Conservation (phyloP, 2,797 vertebrate genomes). For the Dicrostonyx torquatus region DNA sequence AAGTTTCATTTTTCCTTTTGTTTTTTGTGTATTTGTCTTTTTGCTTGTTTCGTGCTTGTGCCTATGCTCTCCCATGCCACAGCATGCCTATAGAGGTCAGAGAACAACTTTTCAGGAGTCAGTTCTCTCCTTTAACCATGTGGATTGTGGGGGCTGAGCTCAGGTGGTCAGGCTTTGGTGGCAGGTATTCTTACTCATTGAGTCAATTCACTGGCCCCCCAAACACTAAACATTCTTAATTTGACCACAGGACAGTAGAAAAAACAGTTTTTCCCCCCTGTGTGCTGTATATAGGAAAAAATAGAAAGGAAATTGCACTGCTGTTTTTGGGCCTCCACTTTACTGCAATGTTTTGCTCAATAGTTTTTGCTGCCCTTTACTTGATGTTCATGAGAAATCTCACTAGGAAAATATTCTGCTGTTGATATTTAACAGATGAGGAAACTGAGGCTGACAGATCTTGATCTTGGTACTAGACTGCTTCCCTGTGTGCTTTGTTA, state of each 20-base stretch:
- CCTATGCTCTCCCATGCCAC: too few species aligned
- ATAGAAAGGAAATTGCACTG: not conserved
- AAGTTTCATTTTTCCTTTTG: not conserved
- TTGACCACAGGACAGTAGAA: constrained; percentile 1
- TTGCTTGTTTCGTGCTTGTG: too few species aligned
- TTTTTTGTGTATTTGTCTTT: too few species aligned
- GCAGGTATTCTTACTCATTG: not conserved
- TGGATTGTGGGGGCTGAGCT: not conserved
- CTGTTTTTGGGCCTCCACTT: not conserved
- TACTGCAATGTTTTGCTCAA: not conserved
- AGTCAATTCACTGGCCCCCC: not conserved
- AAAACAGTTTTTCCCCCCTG: constrained; percentile 57
- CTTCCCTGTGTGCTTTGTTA: not conserved
- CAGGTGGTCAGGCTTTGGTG: not conserved
- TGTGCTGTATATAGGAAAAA: not conserved
- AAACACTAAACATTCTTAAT: not conserved
- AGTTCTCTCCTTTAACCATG: not conserved
- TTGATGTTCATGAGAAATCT: not conserved
- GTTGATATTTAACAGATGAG: constrained; percentile 29
- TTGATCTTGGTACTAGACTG: not conserved
- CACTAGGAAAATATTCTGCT: not conserved
- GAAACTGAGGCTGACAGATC: constrained; percentile 9
- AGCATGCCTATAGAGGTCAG: too few species aligned
- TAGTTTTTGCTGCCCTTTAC: constrained; percentile 16
- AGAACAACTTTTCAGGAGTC: too few species aligned